Base-by-base conservation (phyloP, 1,140 invertebrate genomes). In the Drosophila orosa region DNA sequence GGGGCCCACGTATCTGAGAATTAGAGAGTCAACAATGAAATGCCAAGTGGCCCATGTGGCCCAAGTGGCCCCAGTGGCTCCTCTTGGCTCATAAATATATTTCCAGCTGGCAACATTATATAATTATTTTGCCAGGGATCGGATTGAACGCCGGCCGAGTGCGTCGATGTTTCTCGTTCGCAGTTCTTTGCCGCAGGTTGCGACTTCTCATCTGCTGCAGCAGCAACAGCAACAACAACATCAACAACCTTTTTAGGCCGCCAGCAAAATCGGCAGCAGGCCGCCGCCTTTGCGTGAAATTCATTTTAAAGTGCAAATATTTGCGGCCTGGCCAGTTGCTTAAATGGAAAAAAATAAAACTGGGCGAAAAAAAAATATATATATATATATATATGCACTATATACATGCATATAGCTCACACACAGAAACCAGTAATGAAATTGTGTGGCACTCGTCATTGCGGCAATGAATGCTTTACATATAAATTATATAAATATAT, bases 271-370 rank as follows among this genome's bases (percentile, higher is more conserved):
- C 37, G 39, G 27, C 33, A 57, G 54, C 35, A 45, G 40, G 48
- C 61, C 61, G 56, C 25, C 58, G 68, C 66, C 56, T 69, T 65
- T 78, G 48, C 60, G 24, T 47, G 62, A 67, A 87, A 76, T 86
- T 79, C 61, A 69, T 77, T 87, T 86, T 82, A 86, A 86, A 86
- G 82, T 79, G 75, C 75, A 86, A 86, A 86, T 86, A 87, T 86
- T 86, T 86, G 66, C 62, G 75, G 66, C 50, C 74, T 37, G 65
- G 69, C 60, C 61, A 65, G 60, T 56, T 47, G 71, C 60, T 83
- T 65, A 72, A 87, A 78, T 63, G 67, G 42, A 39, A 67, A 74
- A 58, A 71, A 69, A 39, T 65, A 74, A 58, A 71, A 69, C 44
- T 29, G 59, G 31, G 31, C n/a, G 9, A 59, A 55, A 67, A 56